A percentile compares a stretch with the other conserved stretches of the same genome.
These are phyloP conservation scores for Tinea pellionella DNA, from an alignment of 2,888 invertebrate species.

Conservation along the genomic window DNA sequence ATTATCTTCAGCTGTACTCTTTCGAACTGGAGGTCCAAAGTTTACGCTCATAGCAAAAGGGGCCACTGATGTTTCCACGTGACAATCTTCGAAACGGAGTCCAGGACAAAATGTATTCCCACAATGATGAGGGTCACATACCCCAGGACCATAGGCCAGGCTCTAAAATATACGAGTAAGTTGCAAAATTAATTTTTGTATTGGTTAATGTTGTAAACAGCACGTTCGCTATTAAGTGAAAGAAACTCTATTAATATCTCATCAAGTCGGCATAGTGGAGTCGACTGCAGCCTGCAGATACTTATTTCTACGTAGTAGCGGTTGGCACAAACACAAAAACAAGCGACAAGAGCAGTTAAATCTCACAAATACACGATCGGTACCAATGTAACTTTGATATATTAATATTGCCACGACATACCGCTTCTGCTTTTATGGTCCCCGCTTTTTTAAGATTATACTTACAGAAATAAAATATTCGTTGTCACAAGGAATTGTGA, in stretches of 20 bases:
- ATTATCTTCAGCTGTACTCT: constrained; percentile 82
- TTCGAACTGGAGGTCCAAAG: constrained; percentile 76
- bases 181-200: background rate
- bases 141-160: constrained; percentile 67
- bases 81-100: constrained; percentile 56
- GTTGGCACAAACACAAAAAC: too few species aligned
- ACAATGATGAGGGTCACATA: constrained; percentile 84
- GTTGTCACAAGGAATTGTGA: constrained; percentile 85
- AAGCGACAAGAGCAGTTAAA: too few species aligned
- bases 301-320: too few species aligned
- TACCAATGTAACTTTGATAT: too few species aligned
- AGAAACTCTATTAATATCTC: too few species aligned
- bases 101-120: constrained; percentile 77
- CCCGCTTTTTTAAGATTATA: too few species aligned
- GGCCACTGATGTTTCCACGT: constrained; percentile 79
- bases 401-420: too few species aligned
- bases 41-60: constrained; percentile 84
- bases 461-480: constrained; percentile 83
- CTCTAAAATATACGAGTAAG: constrained; percentile 49
- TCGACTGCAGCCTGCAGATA: too few species aligned
- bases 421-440: too few species aligned
- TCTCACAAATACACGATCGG: too few species aligned
- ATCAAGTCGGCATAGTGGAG: too few species aligned
- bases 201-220: background rate
- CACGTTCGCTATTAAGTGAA: background rate